These are phyloP conservation scores for Noctua pronuba DNA, from an alignment of 2,888 invertebrate genomes.

Conservation along the genomic window DNA sequence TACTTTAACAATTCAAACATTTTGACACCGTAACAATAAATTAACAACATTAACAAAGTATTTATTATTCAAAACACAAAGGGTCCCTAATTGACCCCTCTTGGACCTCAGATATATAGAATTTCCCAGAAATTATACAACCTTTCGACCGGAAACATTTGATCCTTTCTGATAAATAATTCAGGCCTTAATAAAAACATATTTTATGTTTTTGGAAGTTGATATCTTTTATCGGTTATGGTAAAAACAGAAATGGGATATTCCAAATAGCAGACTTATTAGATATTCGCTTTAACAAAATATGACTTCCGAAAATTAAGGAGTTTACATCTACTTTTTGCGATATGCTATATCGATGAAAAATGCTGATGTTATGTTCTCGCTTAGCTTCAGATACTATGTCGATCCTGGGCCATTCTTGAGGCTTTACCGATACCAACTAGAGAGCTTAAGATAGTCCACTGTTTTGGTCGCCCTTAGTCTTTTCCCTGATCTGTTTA, in stretches of 20 bases:
- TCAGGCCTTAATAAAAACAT: slow-evolving; percentile 1
- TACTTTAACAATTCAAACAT: slow-evolving; percentile 20
- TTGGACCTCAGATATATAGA: slow-evolving; percentile 33
- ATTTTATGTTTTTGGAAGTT: slow-evolving; percentile 4
- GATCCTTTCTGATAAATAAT: slow-evolving; percentile 32
- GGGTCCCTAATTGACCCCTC: slow-evolving; percentile 13
- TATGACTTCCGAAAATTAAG: not conserved
- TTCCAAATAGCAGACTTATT: not conserved
- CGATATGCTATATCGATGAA: not conserved
- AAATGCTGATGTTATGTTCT: not conserved
- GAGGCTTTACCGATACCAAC: not conserved
- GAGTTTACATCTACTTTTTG: not conserved
- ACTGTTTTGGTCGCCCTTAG: not conserved
- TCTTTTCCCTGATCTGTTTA: not conserved
- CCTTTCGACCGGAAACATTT: slow-evolving; percentile 13
- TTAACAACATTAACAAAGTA: slow-evolving; percentile 22
- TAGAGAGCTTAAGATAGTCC: not conserved
- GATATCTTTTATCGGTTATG: not conserved
- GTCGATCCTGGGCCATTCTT: not conserved
- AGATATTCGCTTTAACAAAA: not conserved
- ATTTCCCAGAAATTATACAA: slow-evolving; percentile 28
- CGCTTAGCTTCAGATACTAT: not conserved
- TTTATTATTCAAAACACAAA: slow-evolving; percentile 41
- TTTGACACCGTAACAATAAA: slow-evolving; percentile 18
- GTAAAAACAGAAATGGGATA: not conserved